phyloP scores from a whole-genome alignment of 2,888 invertebrate species.

The Aphidius colemani region DNA sequence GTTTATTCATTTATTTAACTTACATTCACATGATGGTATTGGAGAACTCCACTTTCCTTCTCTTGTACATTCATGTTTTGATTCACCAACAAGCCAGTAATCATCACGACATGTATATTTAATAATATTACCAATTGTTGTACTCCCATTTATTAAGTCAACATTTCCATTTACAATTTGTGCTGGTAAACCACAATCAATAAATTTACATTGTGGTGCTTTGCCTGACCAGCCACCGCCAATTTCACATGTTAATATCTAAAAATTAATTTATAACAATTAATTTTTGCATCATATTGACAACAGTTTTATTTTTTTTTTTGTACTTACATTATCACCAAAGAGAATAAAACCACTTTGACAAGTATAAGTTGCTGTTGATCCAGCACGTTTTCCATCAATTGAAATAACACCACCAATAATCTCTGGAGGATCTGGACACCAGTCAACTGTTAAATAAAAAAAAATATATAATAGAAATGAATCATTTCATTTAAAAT shows the following conservation, averaged over 20 bases:
- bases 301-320: background rate
- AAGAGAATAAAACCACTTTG: slow-evolving; percentile 83
- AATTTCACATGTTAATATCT: slow-evolving; percentile 81
- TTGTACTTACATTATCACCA: slow-evolving; percentile 73
- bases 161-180: slow-evolving; percentile 78
- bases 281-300: background rate
- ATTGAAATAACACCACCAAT: slow-evolving; percentile 75
- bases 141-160: slow-evolving; percentile 75
- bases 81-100: slow-evolving; percentile 78
- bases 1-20: slow-evolving; percentile 50
- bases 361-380: slow-evolving; percentile 80
- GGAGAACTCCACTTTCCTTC: slow-evolving; percentile 89
- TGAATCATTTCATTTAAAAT: background rate
- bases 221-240: slow-evolving; percentile 85
- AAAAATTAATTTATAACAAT: background rate
- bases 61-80: slow-evolving; percentile 73
- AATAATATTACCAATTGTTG: slow-evolving; percentile 78
- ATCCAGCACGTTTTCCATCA: slow-evolving; percentile 78
- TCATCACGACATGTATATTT: slow-evolving; percentile 82
- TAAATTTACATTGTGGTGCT: slow-evolving; percentile 82
- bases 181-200: slow-evolving; percentile 84
- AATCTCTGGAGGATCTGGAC: slow-evolving; percentile 80
- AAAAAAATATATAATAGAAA: slow-evolving; percentile 2
- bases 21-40: slow-evolving; percentile 84
- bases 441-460: slow-evolving; percentile 71